A percentile compares a stretch with the other conserved stretches of the same genome.
Evolutionary conservation across 2,797 vertebrate genomes (phyloP).

Genomic region (Sebastes dallii): DNA sequence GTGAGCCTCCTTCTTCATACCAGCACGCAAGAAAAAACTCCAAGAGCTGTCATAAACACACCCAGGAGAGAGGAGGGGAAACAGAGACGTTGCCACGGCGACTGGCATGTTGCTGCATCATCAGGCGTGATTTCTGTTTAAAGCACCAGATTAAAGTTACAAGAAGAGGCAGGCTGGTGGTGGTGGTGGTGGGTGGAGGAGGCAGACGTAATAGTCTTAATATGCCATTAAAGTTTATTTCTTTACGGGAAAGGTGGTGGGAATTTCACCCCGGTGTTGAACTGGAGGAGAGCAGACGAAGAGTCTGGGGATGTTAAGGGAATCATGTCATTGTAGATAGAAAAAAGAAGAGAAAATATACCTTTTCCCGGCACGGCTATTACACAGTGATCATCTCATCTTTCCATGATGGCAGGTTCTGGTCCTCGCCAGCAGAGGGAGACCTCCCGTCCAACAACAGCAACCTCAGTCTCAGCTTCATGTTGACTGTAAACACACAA

Average conservation of each 20-base stretch:
- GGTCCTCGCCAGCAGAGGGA: slow-evolving; percentile 67
- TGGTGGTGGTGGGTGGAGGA: slow-evolving; percentile 26
- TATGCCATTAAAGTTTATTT: slow-evolving; percentile 67
- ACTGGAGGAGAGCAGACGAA: slow-evolving; percentile 37
- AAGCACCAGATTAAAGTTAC: slow-evolving; percentile 58
- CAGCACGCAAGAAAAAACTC: slow-evolving; percentile 52
- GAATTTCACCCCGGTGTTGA: slow-evolving; percentile 34
- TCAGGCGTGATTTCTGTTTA: slow-evolving; percentile 55
- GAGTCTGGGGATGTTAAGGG: slow-evolving; percentile 53
- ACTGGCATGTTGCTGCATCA: slow-evolving; percentile 62
- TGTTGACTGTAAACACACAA: background rate
- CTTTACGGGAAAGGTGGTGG: slow-evolving; percentile 64
- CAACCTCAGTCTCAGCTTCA: background rate
- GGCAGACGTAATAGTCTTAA: slow-evolving; percentile 37
- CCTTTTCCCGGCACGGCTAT: slow-evolving; percentile 62
- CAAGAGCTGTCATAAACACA: slow-evolving; percentile 75
- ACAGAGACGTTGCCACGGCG: slow-evolving; percentile 65
- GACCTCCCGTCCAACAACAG: slow-evolving; percentile 7
- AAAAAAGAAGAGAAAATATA: slow-evolving; percentile 35
- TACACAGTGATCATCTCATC: slow-evolving; percentile 47
- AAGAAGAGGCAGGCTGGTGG: slow-evolving; percentile 34
- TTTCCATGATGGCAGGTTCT: slow-evolving; percentile 39
- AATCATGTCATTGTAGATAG: slow-evolving; percentile 45
- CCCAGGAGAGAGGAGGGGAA: slow-evolving; percentile 62
- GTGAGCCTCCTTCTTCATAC: slow-evolving; percentile 62